Conservation (phyloP, 2,888 invertebrate species). For the Serripes groenlandicus region DNA sequence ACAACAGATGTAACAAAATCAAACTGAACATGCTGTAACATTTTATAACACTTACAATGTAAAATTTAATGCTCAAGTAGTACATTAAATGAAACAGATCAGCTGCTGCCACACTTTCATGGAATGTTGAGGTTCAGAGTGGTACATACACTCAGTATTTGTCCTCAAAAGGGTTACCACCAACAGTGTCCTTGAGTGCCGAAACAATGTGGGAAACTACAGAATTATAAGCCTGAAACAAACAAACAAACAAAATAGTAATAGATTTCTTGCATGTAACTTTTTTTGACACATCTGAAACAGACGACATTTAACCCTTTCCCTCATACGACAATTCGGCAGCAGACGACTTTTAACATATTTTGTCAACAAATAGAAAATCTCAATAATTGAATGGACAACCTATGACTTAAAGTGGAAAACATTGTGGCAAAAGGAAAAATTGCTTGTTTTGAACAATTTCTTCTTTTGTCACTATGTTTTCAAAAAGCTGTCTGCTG, state of each 20-base stretch:
- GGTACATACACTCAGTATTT: conserved; percentile 48
- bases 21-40: too few species aligned
- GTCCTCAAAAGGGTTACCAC: conserved; percentile 65
- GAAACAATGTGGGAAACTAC: conserved; percentile 56
- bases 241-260: background rate
- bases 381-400: background rate
- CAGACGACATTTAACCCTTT: background rate
- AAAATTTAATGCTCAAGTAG: too few species aligned
- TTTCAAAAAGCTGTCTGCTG: too few species aligned
- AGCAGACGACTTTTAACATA: background rate
- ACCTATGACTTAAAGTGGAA: background rate
- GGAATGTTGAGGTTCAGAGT: too few species aligned
- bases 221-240: conserved; percentile 40
- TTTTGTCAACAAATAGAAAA: background rate
- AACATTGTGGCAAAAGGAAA: background rate
- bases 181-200: conserved; percentile 50
- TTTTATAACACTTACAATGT: too few species aligned
- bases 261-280: background rate
- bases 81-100: too few species aligned
- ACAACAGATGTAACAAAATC: too few species aligned
- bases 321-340: background rate
- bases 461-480: background rate
- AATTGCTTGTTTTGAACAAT: background rate
- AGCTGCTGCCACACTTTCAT: too few species aligned
- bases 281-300: background rate